Conservation (phyloP, 2,113 vertebrate species). For the Lates calcarifer region DNA sequence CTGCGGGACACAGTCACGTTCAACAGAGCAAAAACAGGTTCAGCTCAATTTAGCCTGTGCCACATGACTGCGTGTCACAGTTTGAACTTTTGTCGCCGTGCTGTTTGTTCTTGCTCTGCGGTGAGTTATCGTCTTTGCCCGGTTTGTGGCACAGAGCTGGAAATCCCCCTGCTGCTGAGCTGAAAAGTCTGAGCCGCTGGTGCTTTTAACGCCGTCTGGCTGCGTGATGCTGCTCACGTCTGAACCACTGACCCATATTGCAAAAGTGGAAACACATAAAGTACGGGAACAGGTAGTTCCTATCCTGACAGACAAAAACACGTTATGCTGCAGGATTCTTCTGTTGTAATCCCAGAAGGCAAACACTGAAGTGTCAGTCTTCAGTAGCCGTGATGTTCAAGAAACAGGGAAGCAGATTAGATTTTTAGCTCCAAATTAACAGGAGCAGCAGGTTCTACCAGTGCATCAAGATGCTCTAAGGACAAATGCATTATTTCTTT, state of each 20-base stretch:
- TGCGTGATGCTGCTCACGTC: not conserved
- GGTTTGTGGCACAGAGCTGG: conserved; percentile 35
- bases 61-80: conserved; percentile 44
- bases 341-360: not conserved
- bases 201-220: not conserved
- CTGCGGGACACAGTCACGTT: conserved; percentile 22
- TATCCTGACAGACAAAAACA: not conserved
- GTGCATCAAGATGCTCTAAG: too few relatives aligned
- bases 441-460: too few relatives aligned
- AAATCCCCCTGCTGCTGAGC: conserved; percentile 59
- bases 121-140: not conserved
- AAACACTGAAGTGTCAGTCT: too few relatives aligned
- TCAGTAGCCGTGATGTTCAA: too few relatives aligned
- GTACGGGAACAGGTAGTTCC: not conserved
- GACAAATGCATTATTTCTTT: too few relatives aligned
- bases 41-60: not conserved
- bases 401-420: too few relatives aligned
- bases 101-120: conserved; percentile 10
- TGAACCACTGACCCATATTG: not conserved
- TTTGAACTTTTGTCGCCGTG: not conserved
- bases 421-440: too few relatives aligned
- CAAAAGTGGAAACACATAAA: not conserved
- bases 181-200: not conserved
- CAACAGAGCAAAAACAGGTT: conserved; percentile 39
- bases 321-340: not conserved